Evolutionary conservation across 2,888 invertebrate genomes (phyloP).

Genomic region (Dasypogon diadema): DNA sequence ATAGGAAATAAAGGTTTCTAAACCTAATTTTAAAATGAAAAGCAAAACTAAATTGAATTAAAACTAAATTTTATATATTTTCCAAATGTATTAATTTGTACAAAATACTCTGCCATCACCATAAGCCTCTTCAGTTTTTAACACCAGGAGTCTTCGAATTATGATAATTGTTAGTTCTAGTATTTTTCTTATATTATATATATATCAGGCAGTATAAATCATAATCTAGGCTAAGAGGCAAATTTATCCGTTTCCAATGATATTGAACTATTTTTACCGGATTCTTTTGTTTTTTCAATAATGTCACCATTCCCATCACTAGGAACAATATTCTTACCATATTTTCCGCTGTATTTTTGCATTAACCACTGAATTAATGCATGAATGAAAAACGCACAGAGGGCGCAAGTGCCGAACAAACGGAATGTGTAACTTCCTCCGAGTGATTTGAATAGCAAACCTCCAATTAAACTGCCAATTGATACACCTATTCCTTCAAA

Average conservation of each 20-base stretch:
- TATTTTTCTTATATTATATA: too few species aligned
- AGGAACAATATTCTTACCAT: constrained; percentile 52
- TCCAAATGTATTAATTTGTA: too few species aligned
- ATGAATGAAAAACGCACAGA: constrained; percentile 74
- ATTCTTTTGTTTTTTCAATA: neutral
- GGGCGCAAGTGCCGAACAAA: constrained; percentile 78
- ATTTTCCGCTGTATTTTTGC: constrained; percentile 43
- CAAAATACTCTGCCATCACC: too few species aligned
- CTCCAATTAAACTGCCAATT: constrained; percentile 83
- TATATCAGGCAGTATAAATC: neutral
- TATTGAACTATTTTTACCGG: neutral
- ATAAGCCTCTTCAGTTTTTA: too few species aligned
- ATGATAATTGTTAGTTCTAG: too few species aligned
- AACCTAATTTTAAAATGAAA: too few species aligned
- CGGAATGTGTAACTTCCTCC: constrained; percentile 79
- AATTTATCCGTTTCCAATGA: neutral
- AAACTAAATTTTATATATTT: too few species aligned
- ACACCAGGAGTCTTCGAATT: too few species aligned
- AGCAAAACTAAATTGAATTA: too few species aligned
- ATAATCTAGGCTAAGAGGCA: too few species aligned
- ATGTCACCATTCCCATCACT: neutral
- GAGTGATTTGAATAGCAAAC: constrained; percentile 74
- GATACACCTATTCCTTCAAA: constrained; percentile 91
- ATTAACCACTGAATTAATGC: constrained; percentile 70
- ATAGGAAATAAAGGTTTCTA: too few species aligned